Conservation (phyloP, 2,113 vertebrate genomes). For the Sialia sialis region DNA sequence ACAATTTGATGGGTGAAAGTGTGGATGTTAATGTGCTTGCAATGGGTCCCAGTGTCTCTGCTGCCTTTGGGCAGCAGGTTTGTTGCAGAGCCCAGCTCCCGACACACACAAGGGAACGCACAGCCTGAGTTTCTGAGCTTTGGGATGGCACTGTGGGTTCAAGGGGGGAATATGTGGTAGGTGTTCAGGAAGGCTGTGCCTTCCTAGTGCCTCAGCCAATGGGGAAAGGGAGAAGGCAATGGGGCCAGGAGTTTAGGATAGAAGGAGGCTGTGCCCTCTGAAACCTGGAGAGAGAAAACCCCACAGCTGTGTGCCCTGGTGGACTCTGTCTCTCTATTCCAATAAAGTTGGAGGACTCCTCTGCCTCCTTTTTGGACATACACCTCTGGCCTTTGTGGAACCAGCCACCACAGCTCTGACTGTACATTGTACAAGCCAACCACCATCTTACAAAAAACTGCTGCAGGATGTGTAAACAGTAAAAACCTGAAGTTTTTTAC, state of each 20-base stretch:
- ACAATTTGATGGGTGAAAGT: background rate
- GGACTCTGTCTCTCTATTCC: background rate
- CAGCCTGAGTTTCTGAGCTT: background rate
- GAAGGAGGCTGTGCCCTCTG: background rate
- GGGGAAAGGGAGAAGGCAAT: background rate
- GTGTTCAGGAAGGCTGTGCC: accelerated
- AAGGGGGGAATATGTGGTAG: accelerated
- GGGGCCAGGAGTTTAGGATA: background rate
- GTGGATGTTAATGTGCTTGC: accelerated
- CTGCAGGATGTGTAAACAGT: background rate
- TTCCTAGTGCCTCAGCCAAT: background rate
- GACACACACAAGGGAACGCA: background rate
- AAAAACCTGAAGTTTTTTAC: background rate
- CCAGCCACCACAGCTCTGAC: background rate
- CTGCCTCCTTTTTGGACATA: background rate
- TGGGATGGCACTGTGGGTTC: accelerated
- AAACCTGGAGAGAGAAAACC: background rate
- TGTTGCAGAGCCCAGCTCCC: background rate
- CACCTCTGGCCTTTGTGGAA: background rate
- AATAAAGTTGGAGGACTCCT: background rate
- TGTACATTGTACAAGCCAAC: background rate
- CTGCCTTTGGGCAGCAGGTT: background rate
- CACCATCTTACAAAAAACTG: background rate
- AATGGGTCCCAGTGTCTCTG: background rate
- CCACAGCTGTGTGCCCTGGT: background rate